These are phyloP conservation scores for Adelognathus sp. DNA, from an alignment of 2,888 invertebrate genomes.

Conservation along the genomic window DNA sequence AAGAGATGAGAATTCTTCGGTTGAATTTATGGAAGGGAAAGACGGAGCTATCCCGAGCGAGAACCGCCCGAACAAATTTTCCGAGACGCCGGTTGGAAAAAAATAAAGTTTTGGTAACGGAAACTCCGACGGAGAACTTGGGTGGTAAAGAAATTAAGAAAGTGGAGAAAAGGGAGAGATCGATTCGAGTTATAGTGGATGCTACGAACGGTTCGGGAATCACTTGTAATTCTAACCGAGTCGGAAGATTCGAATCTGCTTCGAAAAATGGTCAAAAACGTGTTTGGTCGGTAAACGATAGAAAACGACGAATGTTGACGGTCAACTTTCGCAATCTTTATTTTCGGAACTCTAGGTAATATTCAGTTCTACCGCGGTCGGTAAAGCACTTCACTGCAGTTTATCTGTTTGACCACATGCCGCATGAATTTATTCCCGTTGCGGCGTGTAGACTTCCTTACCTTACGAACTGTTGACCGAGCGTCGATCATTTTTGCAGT, in stretches of 20 bases:
- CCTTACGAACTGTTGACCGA: not conserved
- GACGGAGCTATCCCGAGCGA: not conserved
- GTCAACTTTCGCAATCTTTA: not conserved
- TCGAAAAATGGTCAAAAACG: not conserved
- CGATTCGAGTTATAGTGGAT: not conserved
- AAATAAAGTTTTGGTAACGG: constrained; percentile 10
- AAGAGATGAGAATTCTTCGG: constrained; percentile 20
- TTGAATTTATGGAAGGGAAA: constrained; percentile 25
- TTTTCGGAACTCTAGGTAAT: not conserved
- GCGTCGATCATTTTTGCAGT: not conserved
- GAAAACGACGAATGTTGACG: not conserved
- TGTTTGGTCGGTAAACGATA: not conserved
- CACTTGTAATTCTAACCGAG: not conserved
- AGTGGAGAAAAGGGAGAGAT: not conserved
- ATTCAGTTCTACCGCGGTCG: not conserved
- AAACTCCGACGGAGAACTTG: not conserved
- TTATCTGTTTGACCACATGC: not conserved
- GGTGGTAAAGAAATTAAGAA: not conserved
- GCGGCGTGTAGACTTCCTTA: not conserved
- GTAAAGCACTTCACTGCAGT: not conserved
- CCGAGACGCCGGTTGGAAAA: not conserved
- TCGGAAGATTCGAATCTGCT: not conserved
- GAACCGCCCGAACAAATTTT: constrained; percentile 2
- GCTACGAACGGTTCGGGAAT: not conserved
- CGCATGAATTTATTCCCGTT: not conserved